Conservation (phyloP, 1,140 invertebrate genomes). For the Micrasema minimum region DNA sequence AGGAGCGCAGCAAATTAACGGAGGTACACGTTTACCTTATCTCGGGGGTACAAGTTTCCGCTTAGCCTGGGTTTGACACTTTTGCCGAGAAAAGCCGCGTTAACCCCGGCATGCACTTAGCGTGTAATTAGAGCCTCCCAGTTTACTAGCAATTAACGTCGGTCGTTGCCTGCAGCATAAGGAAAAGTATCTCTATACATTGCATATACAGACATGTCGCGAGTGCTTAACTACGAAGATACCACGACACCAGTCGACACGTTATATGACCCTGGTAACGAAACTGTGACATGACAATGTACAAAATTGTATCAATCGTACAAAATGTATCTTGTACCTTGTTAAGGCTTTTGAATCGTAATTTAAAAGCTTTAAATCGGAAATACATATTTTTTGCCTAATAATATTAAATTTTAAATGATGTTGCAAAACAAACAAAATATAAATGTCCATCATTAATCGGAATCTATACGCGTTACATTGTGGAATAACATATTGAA, state of each 20-base stretch:
- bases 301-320: no score
- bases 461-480: no score
- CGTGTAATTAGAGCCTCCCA: constrained; percentile 37
- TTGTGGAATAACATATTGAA: no score
- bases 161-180: constrained; percentile 20
- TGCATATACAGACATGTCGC: no score
- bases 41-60: constrained; percentile 27
- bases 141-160: constrained; percentile 39
- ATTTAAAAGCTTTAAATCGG: no score
- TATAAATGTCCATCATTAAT: no score
- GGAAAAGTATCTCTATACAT: no score
- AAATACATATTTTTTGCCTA: no score
- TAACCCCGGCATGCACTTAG: constrained; percentile 37
- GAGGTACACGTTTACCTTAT: constrained; percentile 29
- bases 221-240: background rate
- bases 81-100: constrained; percentile 5
- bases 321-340: no score
- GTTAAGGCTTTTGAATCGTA: no score
- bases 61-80: constrained; percentile 26
- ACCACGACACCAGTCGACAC: background rate
- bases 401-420: no score
- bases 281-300: constrained; percentile 22
- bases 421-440: no score
- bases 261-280: constrained; percentile 14
- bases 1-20: constrained; percentile 32